phyloP scores from a whole-genome alignment of 2,888 invertebrate genomes.

The Dolichomitus sp. region DNA sequence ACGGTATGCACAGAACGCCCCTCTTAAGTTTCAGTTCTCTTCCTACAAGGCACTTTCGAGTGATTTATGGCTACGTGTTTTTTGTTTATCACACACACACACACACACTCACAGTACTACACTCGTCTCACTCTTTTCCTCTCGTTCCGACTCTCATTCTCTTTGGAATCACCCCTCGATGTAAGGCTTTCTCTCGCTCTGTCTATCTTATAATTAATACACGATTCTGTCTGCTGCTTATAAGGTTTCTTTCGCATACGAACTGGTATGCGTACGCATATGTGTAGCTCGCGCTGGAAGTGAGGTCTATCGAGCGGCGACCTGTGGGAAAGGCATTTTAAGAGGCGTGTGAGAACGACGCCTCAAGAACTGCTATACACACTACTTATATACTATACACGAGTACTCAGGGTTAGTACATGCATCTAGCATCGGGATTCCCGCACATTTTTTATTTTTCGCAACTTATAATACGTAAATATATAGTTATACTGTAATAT shows the following conservation, averaged over 20 bases:
- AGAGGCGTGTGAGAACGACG: conserved; percentile 69
- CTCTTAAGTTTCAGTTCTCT: conserved; percentile 46
- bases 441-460: conserved; percentile 28
- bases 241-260: conserved; percentile 36
- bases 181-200: conserved; percentile 55
- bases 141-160: conserved; percentile 20
- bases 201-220: conserved; percentile 64
- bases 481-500: conserved; percentile 14
- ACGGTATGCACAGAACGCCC: conserved; percentile 58
- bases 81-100: conserved; percentile 25
- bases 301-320: conserved; percentile 62
- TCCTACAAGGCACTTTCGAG: conserved; percentile 59
- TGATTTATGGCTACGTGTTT: conserved; percentile 64
- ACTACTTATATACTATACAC: conserved; percentile 31
- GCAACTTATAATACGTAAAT: conserved; percentile 20
- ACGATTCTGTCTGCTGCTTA: conserved; percentile 42
- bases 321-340: conserved; percentile 73
- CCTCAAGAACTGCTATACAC: conserved; percentile 51
- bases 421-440: conserved; percentile 37
- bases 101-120: not conserved
- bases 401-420: conserved; percentile 30
- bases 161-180: conserved; percentile 24
- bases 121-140: conserved; percentile 15
- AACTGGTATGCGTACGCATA: conserved; percentile 24
- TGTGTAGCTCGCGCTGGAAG: conserved; percentile 58